Evolutionary conservation across 2,888 invertebrate species (phyloP).

Genomic region (Cyaniris semiargus): DNA sequence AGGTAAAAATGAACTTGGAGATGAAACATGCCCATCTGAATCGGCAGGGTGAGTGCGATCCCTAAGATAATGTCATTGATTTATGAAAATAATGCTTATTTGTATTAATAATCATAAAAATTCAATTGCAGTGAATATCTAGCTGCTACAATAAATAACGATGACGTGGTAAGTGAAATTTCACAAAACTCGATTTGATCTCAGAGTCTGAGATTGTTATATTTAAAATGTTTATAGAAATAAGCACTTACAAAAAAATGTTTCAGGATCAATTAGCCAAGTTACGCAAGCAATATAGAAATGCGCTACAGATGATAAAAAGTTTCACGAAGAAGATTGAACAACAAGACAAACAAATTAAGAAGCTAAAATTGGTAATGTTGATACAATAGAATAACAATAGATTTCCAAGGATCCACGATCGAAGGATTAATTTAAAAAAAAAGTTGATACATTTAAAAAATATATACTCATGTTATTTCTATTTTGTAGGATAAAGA

Average conservation of each 20-base stretch:
- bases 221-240: not conserved
- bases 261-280: constrained; percentile 71
- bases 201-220: no score
- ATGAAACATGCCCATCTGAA: constrained; percentile 68
- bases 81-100: constrained; percentile 7
- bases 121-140: constrained; percentile 62
- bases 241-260: constrained; percentile 25
- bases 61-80: not conserved
- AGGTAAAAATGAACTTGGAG: constrained; percentile 50
- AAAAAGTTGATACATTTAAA: not conserved
- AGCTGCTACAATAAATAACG: constrained; percentile 61
- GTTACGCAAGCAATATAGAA: constrained; percentile 76
- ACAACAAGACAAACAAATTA: constrained; percentile 75
- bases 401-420: no score
- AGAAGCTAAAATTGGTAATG: constrained; percentile 68
- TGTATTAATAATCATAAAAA: not conserved
- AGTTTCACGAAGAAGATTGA: constrained; percentile 79
- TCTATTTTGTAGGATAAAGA: constrained; percentile 60
- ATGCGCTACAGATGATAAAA: constrained; percentile 80
- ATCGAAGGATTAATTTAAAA: no score
- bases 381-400: no score
- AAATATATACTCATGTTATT: not conserved
- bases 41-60: constrained; percentile 59
- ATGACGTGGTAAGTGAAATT: constrained; percentile 57
- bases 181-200: not conserved